Conservation (phyloP, 2,888 invertebrate genomes). For the Xanthorhoe spadicearia region DNA sequence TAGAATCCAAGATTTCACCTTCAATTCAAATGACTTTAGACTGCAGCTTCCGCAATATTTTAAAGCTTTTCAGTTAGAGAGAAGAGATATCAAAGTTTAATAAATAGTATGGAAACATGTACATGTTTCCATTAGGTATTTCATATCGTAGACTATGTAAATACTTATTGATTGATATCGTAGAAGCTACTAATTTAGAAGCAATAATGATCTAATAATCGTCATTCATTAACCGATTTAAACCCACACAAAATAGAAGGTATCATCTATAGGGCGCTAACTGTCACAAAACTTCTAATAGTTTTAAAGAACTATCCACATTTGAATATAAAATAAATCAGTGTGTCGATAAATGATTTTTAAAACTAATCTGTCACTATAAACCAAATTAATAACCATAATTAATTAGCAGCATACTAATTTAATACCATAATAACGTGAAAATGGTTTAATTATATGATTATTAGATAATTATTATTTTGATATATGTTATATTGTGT, state of each 20-base stretch:
- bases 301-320: background rate
- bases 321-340: background rate
- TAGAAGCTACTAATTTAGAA: too few relatives aligned
- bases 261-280: background rate
- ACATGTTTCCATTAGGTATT: too few relatives aligned
- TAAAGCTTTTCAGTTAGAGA: too few relatives aligned
- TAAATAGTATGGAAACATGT: too few relatives aligned
- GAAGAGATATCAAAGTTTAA: too few relatives aligned
- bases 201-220: too few relatives aligned
- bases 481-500: conserved; percentile 19
- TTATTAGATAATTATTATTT: conserved; percentile 11
- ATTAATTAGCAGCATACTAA: conserved; percentile 5
- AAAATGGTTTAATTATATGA: conserved; percentile 16
- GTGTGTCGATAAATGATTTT: background rate
- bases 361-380: background rate
- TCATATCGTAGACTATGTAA: too few relatives aligned
- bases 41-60: too few relatives aligned
- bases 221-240: too few relatives aligned
- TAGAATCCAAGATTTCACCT: conserved; percentile 41
- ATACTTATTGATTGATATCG: too few relatives aligned
- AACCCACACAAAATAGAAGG: too few relatives aligned
- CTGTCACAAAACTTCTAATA: background rate
- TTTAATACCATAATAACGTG: conserved; percentile 16
- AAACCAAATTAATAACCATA: conserved; percentile 3
- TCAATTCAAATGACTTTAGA: background rate